Conservation (phyloP, 2,113 vertebrate genomes). For the Brachyhypopomus occidentalis region DNA sequence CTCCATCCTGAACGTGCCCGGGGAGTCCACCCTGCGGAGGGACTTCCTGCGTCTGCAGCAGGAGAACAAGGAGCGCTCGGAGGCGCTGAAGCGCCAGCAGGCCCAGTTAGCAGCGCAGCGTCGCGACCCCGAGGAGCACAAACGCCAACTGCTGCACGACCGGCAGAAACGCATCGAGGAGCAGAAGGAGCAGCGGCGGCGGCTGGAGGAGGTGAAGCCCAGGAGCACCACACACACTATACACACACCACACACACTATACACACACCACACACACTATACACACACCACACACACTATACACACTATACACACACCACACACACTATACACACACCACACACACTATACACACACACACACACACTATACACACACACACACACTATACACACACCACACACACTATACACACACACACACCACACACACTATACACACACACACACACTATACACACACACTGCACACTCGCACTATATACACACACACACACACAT, state of each 20-base stretch:
- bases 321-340: no score
- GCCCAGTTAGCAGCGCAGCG: slow-evolving; percentile 84
- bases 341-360: no score
- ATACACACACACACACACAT: no score
- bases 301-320: no score
- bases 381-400: no score
- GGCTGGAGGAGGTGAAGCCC: slow-evolving; percentile 83
- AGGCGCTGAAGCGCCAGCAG: slow-evolving; percentile 84
- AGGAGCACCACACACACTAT: no score
- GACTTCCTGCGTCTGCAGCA: slow-evolving; percentile 91
- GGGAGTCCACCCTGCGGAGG: slow-evolving; percentile 86
- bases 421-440: no score
- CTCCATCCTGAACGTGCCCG: slow-evolving; percentile 90
- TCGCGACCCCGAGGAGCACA: slow-evolving; percentile 86
- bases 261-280: not conserved
- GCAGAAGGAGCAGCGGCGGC: slow-evolving; percentile 87
- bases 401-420: no score
- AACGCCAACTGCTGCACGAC: slow-evolving; percentile 88
- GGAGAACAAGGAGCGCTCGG: slow-evolving; percentile 88
- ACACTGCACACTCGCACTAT: no score
- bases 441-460: no score
- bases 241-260: not conserved
- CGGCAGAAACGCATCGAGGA: slow-evolving; percentile 89
- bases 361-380: no score
- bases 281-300: slow-evolving; percentile 1